Base-by-base conservation (phyloP, 2,113 vertebrate genomes). In the Hippoglossus stenolepis region DNA sequence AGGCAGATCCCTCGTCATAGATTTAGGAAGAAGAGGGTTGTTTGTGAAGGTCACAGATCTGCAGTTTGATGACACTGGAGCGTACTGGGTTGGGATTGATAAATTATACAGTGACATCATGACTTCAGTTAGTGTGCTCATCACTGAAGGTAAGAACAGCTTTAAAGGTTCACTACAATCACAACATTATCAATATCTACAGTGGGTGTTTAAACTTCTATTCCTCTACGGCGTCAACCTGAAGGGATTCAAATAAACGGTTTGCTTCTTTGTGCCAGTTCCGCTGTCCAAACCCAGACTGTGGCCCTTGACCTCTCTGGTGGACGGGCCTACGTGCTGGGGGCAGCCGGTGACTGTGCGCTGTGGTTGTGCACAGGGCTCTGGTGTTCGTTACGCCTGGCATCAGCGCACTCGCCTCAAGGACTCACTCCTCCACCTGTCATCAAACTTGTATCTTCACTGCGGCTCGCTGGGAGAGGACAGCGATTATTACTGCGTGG, bases 61-160 rank as follows among this genome's bases (percentile, higher is more conserved):
- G 24, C 73, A 40, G 1, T 61, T 83, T 21, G 82, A 80, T 0
- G 93, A 95, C 62, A 17, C 74, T 58, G 95, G 91, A 60, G 75
- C 17, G 0, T 94, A 95, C 35, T 95, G 94, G 94, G 85, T 92
- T 15, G 94, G 91, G 31, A 94, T 95, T 47, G 85, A 94, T 54
- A 94, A 80, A 85, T 5, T 88, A 0, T 73, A 90, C 75, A 3
- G 89, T 15, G 94, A 95, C 82, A 70, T 93, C 62, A 95, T 95
- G 93, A 67, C 38, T 43, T 70, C 47, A 28, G 62, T 95, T 15
- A 73, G 80, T 1, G 68, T 95, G 13, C 18, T 45, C 11, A 61
- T 95, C 28, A 93, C 89, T 77, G 83, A 93, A 81, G 92, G 94
- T 94, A 89, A 85, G 82, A 54, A 43, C 0, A 20, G 28, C 7